Evolutionary conservation across 2,113 vertebrate genomes (phyloP).

Genomic region (Eolophus roseicapilla): DNA sequence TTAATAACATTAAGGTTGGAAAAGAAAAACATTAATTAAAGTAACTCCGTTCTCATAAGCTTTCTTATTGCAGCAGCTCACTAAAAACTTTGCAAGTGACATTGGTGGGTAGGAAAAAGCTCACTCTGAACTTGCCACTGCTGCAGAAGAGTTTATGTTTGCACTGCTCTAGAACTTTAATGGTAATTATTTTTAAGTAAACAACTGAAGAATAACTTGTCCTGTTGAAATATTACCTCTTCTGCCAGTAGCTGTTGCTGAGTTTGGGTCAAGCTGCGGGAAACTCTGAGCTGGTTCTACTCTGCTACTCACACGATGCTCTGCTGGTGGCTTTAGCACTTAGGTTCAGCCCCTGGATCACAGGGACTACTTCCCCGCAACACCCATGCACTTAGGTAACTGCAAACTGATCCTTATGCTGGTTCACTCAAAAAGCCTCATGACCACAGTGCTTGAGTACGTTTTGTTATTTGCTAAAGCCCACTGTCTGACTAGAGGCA

Average conservation of each 20-base stretch:
- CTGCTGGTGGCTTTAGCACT: neutral
- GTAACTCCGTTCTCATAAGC: neutral
- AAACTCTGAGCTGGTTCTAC: neutral
- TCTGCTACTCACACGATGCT: accelerated
- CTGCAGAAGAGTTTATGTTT: neutral
- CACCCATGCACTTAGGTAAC: neutral
- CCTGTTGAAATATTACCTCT: neutral
- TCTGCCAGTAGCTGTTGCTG: neutral
- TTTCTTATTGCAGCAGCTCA: neutral
- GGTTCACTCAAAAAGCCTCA: neutral
- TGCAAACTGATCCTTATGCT: neutral
- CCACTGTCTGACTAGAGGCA: neutral
- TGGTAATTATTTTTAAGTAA: neutral
- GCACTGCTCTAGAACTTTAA: neutral
- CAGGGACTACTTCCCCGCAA: neutral
- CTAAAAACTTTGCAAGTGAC: neutral
- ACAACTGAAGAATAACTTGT: neutral
- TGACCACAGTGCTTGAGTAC: neutral
- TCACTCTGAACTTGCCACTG: neutral
- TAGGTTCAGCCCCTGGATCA: neutral
- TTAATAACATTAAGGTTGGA: neutral
- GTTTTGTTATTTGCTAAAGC: neutral
- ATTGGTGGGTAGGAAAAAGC: neutral
- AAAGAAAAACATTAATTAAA: neutral
- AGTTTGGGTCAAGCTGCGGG: neutral